phyloP scores from a whole-genome alignment of 2,797 vertebrate genomes.

The Takifugu ocellatus region DNA sequence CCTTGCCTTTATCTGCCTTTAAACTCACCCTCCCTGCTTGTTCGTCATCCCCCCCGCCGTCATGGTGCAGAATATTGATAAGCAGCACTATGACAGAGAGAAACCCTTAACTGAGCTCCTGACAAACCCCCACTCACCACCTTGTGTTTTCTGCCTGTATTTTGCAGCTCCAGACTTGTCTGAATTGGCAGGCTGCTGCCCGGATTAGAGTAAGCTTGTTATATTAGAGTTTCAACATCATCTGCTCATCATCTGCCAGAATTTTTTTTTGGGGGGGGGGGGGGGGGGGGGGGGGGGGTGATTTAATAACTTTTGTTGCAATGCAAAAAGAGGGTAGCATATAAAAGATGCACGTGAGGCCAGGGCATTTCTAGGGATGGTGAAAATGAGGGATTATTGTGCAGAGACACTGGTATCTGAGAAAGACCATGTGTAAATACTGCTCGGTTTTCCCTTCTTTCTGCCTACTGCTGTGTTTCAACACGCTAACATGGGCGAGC shows the following conservation, averaged over 20 bases:
- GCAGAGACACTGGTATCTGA: too few relatives aligned
- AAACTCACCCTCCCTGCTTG: constrained; percentile 30
- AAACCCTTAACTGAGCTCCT: background rate
- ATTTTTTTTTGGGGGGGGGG: too few relatives aligned
- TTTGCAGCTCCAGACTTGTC: constrained; percentile 1
- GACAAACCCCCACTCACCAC: constrained; percentile 8
- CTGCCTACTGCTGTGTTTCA: too few relatives aligned
- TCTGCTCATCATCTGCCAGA: background rate
- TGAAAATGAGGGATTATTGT: too few relatives aligned
- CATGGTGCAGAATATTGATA: constrained; percentile 36
- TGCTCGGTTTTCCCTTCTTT: too few relatives aligned
- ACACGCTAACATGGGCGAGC: too few relatives aligned
- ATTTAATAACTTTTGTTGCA: too few relatives aligned
- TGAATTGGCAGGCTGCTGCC: constrained; percentile 2
- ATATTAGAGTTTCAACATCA: constrained; percentile 13
- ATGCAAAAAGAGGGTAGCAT: too few relatives aligned
- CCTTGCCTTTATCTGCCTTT: constrained; percentile 38
- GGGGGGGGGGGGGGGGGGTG: too few relatives aligned
- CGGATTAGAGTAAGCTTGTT: constrained; percentile 8
- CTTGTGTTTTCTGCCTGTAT: constrained; percentile 8
- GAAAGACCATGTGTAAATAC: too few relatives aligned
- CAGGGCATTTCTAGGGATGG: too few relatives aligned
- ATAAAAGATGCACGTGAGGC: too few relatives aligned
- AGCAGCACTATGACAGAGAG: constrained; percentile 20
- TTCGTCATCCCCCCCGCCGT: constrained; percentile 27